Conservation (phyloP, 2,113 vertebrate species). For the Grammomys dolichurus region DNA sequence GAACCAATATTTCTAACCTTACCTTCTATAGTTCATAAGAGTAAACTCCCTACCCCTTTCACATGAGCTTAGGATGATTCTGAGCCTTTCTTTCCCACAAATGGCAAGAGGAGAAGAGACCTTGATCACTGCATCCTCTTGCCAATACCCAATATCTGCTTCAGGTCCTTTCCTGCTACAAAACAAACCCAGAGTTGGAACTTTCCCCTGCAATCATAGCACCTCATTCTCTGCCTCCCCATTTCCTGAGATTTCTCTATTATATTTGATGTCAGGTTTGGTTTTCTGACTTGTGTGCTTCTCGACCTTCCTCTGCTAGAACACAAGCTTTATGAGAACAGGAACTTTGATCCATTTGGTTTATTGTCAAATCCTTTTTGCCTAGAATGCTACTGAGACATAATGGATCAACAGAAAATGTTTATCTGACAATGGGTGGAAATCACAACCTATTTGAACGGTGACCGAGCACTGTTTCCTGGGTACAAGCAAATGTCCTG, state of each 20-base stretch:
- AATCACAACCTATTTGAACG: conserved; percentile 6
- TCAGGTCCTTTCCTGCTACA: neutral
- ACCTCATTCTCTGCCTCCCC: too few species aligned
- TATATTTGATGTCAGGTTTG: neutral
- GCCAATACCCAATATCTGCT: neutral
- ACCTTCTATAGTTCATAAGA: neutral
- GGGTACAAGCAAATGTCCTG: neutral
- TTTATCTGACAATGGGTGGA: neutral
- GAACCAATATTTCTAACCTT: neutral
- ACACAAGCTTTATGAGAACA: neutral
- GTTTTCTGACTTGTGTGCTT: neutral
- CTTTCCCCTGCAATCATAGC: neutral
- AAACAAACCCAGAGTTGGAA: neutral
- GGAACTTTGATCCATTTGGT: neutral
- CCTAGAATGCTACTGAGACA: neutral
- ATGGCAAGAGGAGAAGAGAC: neutral
- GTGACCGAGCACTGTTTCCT: neutral
- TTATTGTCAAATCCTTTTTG: neutral
- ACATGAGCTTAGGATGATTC: neutral
- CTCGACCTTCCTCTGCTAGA: neutral
- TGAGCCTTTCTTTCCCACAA: neutral
- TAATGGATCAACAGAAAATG: neutral
- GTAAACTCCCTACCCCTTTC: neutral
- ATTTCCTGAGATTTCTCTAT: neutral
- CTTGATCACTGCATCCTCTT: neutral